A percentile compares a stretch with the other conserved stretches of the same genome.
phyloP scores from a whole-genome alignment of 2,888 invertebrate species.

The Sussaba pulchella region DNA sequence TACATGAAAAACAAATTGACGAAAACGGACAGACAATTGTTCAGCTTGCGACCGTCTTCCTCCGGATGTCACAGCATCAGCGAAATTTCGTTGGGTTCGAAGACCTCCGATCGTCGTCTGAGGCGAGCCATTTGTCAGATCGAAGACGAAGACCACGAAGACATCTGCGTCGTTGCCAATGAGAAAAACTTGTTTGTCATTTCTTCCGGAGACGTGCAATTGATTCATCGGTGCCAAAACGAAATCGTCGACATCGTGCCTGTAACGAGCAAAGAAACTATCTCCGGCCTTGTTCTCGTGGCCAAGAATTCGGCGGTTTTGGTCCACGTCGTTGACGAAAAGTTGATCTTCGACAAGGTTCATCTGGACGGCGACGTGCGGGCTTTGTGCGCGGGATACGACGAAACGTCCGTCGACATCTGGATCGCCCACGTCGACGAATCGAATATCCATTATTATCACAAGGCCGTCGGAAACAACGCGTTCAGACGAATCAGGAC shows the following conservation, averaged over 20 bases:
- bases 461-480: conserved; percentile 62
- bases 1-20: conserved; percentile 73
- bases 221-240: conserved; percentile 72
- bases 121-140: conserved; percentile 54
- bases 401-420: conserved; percentile 62
- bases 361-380: conserved; percentile 65
- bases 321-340: conserved; percentile 67
- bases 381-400: conserved; percentile 71
- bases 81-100: conserved; percentile 57
- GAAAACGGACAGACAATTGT: conserved; percentile 70
- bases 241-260: conserved; percentile 72
- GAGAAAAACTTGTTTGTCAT: conserved; percentile 73
- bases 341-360: conserved; percentile 74
- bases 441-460: conserved; percentile 69
- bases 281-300: conserved; percentile 72
- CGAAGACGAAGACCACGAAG: conserved; percentile 28
- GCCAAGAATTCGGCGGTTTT: conserved; percentile 69
- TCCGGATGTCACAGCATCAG: neutral
- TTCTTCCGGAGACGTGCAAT: conserved; percentile 61
- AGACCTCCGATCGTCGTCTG: conserved; percentile 67
- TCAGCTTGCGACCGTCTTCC: conserved; percentile 61
- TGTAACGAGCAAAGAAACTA: conserved; percentile 66
- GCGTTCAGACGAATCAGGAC: conserved; percentile 54
- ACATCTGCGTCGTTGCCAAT: conserved; percentile 75
- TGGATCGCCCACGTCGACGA: conserved; percentile 75